These are phyloP conservation scores for Leptocoma aspasia DNA, from an alignment of 2,113 vertebrate genomes.

Conservation along the genomic window DNA sequence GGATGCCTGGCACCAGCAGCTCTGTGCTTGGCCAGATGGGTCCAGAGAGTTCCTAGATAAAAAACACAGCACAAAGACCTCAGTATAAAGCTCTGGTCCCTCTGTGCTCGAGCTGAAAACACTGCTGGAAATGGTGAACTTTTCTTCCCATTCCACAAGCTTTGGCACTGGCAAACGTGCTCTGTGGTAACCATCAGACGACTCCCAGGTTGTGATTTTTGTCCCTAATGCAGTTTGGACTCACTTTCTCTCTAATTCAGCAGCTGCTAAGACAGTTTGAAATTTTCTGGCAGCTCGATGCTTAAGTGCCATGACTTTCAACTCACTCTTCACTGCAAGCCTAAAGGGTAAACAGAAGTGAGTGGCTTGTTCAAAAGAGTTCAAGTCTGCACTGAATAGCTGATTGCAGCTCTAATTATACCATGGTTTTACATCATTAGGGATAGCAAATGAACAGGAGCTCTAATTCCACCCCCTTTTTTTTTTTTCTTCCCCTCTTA, in stretches of 20 bases:
- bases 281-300: constrained; percentile 3
- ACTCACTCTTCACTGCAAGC: constrained; percentile 35
- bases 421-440: constrained; percentile 46
- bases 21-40: accelerated
- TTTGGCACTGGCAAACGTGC: background rate
- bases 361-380: constrained; percentile 8
- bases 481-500: background rate
- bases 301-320: constrained; percentile 32
- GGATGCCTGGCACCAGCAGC: accelerated
- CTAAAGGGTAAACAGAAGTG: constrained; percentile 53
- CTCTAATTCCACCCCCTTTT: background rate
- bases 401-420: constrained; percentile 49
- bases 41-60: background rate
- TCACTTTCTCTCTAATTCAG: background rate
- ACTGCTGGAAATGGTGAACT: background rate
- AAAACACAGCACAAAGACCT: background rate
- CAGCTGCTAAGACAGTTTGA: constrained; percentile 19
- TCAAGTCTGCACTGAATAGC: constrained; percentile 24
- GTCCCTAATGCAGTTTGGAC: background rate
- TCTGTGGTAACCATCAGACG: constrained; percentile 44
- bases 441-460: constrained; percentile 5
- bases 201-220: constrained; percentile 30
- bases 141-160: constrained; percentile 8
- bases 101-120: background rate
- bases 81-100: background rate